Evolutionary conservation across 2,797 vertebrate species (phyloP), one percentile per base, ranked within the genome.

Genomic region (Hylomyscus alleni): DNA sequence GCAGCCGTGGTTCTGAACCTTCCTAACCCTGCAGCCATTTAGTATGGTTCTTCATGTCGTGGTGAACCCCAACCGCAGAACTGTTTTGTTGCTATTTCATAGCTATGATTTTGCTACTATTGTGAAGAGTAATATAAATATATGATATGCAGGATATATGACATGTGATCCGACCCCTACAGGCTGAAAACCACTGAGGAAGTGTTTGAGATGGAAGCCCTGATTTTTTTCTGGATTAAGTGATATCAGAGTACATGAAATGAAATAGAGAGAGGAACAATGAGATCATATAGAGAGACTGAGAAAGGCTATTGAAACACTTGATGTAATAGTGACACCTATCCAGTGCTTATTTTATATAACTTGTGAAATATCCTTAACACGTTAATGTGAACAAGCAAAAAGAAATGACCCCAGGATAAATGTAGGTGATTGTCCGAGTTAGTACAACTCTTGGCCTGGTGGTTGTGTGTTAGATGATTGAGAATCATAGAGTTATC

Each of bases 211-310:
- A 84, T 91, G 37, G 80, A 94, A 89, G 58, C 10, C 9, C 26
- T 65, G 2, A 2, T 82, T 89, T 62, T 89, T 62, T n/a, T 22
- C 1, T 93, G 9, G 7, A 44, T 89, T 22, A 14, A 58, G 26
- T 75, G 69, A 72, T 89, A 87, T 83, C 7, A 88, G 34, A 50
- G 20, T 60, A 83, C 13, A 50, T 75, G n/a, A 65, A 69, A 14
- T 91, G n/a, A 17, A 89, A 94, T 77, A 89, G 92, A 84, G 9
- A 24, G 73, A 89, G 13, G 75, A 96, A n/a, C 9, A 82, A 24
- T 34, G 54, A 62, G 11, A 50, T 83, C 47, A 54, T 40, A 12
- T 44, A 60, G 52, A n/a, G 47, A 91, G 47, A 83, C 58, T 54
- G 75, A 90, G 31, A 81, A 92, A 94, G 26, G 0, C 15, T 86